Evolutionary conservation across 2,113 vertebrate genomes (phyloP), one percentile per base, ranked within the genome.

Genomic region (Apodemus speciosus): DNA sequence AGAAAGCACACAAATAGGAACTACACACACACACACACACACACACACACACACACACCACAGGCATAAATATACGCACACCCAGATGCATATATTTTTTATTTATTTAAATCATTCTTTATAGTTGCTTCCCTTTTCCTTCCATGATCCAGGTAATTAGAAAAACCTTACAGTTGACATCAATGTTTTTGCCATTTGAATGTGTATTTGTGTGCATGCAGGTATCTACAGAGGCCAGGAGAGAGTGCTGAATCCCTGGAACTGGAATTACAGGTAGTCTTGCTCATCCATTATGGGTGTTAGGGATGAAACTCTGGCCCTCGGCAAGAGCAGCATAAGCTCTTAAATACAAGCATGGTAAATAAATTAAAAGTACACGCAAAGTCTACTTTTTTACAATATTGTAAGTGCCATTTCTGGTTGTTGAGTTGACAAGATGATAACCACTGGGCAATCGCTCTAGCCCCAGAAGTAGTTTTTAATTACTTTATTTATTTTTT

Each of bases 321-420:
- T 60, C 7, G 16, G n/a, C 21, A 40, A 60, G n/a, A 60, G n/a
- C 3, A 40, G 23, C 40, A 27, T 16, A 15, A 58, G n/a, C 6
- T 38, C 23, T 23, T 40, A 64, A 93, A 91, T 89, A 93, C 21
- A 94, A 93, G 51, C 56, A 87, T 53, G 46, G 89, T 89, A 89
- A 94, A 88, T 94, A 95, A 95, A 93, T 93, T 91, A 46, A 91
- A 96, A 93, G 56, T 40, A 68, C 77, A 84, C 96, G 90, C 92
- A 93, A 94, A 71, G 60, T 80, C 64, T 81, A n/a, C n/a, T n/a
- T n/a, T n/a, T n/a, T n/a, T 76, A 71, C 53, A 89, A 76, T 46
- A 68, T 72, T 80, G 30, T 43, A 90, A 51, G 58, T 43, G 43
- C 60, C 90, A 1, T 88, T 83, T 88, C 58, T 90, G n/a, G 35